These are phyloP conservation scores for Steinernema khuongi DNA, from an alignment of 1,140 invertebrate species.

Conservation along the genomic window DNA sequence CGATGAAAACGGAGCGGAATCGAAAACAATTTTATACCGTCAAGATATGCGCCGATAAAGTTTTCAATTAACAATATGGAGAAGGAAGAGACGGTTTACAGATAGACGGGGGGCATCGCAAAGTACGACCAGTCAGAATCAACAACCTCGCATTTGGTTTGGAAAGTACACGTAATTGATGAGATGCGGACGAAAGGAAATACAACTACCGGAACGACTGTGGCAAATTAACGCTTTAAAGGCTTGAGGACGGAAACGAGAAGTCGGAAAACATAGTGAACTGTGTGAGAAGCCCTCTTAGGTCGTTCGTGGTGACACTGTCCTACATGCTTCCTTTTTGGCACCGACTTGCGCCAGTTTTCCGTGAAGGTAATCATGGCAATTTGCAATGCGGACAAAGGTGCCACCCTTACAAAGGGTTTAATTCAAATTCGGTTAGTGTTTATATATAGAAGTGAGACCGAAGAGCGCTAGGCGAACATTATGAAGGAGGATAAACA, in stretches of 20 bases:
- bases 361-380: not conserved
- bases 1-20: too few relatives aligned
- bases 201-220: not conserved
- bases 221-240: not conserved
- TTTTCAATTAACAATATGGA: too few relatives aligned
- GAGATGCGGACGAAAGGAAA: not conserved
- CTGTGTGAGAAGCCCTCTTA: not conserved
- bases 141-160: not conserved
- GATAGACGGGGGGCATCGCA: not conserved
- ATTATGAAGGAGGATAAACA: too few relatives aligned
- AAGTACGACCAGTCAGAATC: not conserved
- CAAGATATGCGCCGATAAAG: too few relatives aligned
- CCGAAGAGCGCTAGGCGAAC: too few relatives aligned
- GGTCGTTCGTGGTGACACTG: not conserved
- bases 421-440: too few relatives aligned
- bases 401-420: too few relatives aligned
- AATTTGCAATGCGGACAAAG: not conserved
- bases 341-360: too few relatives aligned
- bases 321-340: too few relatives aligned
- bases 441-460: too few relatives aligned
- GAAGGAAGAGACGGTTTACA: not conserved
- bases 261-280: not conserved
- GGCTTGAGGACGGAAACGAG: not conserved
- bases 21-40: too few relatives aligned
- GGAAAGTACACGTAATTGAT: slow-evolving; percentile 5